Percentiles rank a stretch among this genome's conserved stretches.
These are phyloP conservation scores for Amblyjoppa fuscipennis DNA, from an alignment of 2,888 invertebrate species.

Conservation along the genomic window DNA sequence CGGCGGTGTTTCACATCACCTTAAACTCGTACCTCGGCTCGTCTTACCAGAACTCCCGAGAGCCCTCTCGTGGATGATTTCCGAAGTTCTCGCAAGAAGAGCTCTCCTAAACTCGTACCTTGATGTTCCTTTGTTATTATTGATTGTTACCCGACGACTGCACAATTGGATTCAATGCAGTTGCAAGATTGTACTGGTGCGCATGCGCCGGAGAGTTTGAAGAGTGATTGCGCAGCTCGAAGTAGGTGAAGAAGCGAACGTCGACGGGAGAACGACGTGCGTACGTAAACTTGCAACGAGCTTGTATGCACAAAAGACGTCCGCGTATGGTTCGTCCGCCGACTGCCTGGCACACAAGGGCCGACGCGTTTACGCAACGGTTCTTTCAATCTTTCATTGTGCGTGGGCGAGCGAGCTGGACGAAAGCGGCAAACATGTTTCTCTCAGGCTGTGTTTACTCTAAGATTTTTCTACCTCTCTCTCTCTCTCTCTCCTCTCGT, in stretches of 20 bases:
- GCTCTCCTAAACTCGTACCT: too few relatives aligned
- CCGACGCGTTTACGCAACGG: constrained; percentile 52
- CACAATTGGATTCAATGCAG: too few relatives aligned
- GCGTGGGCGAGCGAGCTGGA: constrained; percentile 22
- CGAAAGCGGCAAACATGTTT: constrained; percentile 8
- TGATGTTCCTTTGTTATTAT: too few relatives aligned
- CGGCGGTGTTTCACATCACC: too few relatives aligned
- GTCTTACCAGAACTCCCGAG: too few relatives aligned
- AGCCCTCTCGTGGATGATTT: too few relatives aligned
- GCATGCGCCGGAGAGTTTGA: background rate
- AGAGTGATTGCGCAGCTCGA: background rate
- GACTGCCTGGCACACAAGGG: constrained; percentile 13
- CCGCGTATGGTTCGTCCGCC: constrained; percentile 14
- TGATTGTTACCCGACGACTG: too few relatives aligned
- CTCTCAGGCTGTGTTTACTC: background rate
- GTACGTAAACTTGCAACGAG: constrained; percentile 30
- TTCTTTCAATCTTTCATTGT: constrained; percentile 30
- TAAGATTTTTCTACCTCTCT: background rate
- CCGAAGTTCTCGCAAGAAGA: too few relatives aligned
- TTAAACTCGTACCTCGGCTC: too few relatives aligned
- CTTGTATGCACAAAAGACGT: background rate
- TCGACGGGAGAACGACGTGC: constrained; percentile 19
- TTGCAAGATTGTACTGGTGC: too few relatives aligned
- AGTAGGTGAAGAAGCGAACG: constrained; percentile 20
- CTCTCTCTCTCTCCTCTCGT: background rate